Evolutionary conservation across 2,888 invertebrate genomes (phyloP), one percentile per base, ranked within the genome.

Genomic region (Drosophila pegasa): DNA sequence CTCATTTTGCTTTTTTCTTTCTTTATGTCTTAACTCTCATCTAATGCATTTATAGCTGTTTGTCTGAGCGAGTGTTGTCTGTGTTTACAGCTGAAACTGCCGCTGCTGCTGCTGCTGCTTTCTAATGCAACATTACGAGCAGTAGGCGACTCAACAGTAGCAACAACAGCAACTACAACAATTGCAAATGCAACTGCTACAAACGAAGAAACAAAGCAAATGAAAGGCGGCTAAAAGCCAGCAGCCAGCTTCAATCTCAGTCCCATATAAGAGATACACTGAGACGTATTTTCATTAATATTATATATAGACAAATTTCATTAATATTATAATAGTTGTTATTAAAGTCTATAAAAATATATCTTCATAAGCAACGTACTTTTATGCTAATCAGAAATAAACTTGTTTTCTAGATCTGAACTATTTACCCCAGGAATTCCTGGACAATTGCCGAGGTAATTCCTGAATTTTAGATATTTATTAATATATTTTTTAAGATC

Each of bases 71-170:
- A 43, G 33, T 25, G 55, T 62, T 60, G 59, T 52, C 54, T 58
- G 43, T 62, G 65, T 31, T 63, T 25, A 52, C n/a, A 62, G 70
- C 48, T 56, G 62, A 56, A 40, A 60, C 74, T 75, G 54, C 61
- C 50, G 70, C 74, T 74, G 47, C 48, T 57, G 56, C 40, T 37
- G 14, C 14, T 20, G 58, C 68, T 52, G 71, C 75, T 75, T 75
- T 75, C 75, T 76, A 75, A 76, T 68, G 76, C 67, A 56, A 48
- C 63, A 76, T 57, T 72, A 55, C 55, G 47, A 68, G 18, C 75
- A 54, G 67, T 58, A 64, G 62, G 66, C 64, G 65, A 75, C 52
- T 63, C 41, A 55, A 27, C 43, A 43, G 43, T 27, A 38, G 31
- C 38, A 58, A 41, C 45, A 56, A 52, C 16, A 43, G 33, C n/a